Percentiles rank a stretch among this genome's conserved stretches.
Evolutionary conservation across 2,113 vertebrate genomes (phyloP).

Genomic region (Bos indicus): DNA sequence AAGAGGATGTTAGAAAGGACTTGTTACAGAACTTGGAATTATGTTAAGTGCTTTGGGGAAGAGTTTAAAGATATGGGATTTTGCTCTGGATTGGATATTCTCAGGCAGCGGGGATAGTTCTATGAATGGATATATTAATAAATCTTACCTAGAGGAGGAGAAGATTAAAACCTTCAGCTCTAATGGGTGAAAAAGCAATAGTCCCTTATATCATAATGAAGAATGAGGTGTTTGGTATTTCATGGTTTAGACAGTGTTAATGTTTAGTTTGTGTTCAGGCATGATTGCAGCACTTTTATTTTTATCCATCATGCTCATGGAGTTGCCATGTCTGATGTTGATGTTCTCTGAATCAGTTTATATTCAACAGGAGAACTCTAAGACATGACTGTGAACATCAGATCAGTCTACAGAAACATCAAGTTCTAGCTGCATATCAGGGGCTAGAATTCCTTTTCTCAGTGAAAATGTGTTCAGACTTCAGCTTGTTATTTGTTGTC

Average conservation of each 20-base stretch:
- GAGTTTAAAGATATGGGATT: background rate
- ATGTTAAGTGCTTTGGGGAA: background rate
- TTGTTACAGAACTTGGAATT: background rate
- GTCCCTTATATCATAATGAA: no score
- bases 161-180: background rate
- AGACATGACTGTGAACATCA: background rate
- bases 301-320: background rate
- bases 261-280: background rate
- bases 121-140: background rate
- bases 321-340: background rate
- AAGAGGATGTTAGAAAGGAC: background rate
- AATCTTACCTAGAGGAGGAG: background rate
- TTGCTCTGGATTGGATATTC: background rate
- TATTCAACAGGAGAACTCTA: fast-evolving
- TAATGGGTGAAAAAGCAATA: background rate
- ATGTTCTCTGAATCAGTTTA: background rate
- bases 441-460: background rate
- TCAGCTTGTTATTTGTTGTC: background rate
- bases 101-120: background rate
- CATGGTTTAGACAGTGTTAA: background rate
- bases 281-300: background rate
- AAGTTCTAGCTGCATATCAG: background rate
- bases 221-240: fast-evolving
- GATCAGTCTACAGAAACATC: background rate
- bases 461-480: background rate